Percentiles rank a stretch among this genome's conserved stretches.
Evolutionary conservation across 2,797 vertebrate species (phyloP).

Genomic region (Apogon talboti): DNA sequence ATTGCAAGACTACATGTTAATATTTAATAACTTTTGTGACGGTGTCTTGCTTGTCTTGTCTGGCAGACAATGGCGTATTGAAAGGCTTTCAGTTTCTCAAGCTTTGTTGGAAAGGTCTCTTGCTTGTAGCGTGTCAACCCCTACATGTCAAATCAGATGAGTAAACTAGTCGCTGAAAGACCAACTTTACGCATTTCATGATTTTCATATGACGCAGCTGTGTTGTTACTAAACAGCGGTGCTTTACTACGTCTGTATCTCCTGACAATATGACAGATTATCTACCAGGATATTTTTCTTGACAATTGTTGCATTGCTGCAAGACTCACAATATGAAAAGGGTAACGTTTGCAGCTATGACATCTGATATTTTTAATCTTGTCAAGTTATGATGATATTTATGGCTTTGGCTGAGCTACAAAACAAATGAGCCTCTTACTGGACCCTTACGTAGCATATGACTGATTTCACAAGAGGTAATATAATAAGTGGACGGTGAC

Average conservation of each 20-base stretch:
- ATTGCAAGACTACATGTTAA: conserved; percentile 13
- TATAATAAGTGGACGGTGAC: conserved; percentile 26
- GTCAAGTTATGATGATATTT: background rate
- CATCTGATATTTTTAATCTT: background rate
- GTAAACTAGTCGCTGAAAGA: background rate
- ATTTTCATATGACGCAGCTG: too few species aligned
- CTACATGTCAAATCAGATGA: conserved; percentile 14
- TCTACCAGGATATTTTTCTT: background rate
- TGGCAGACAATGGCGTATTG: conserved; percentile 12
- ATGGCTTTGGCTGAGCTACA: background rate
- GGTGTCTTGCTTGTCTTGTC: conserved; percentile 14
- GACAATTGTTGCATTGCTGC: conserved; percentile 1
- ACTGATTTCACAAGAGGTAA: conserved; percentile 44
- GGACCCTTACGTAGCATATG: conserved; percentile 2
- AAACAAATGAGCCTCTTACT: conserved; percentile 7
- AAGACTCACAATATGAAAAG: background rate
- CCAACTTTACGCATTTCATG: conserved; percentile 1
- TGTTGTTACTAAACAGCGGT: too few species aligned
- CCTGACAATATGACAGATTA: too few species aligned
- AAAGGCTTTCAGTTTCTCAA: conserved; percentile 13
- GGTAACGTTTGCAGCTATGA: background rate
- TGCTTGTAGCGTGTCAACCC: conserved; percentile 5
- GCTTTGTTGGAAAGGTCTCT: conserved; percentile 38
- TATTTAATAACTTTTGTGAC: conserved; percentile 38
- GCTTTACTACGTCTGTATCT: too few species aligned